A percentile compares a stretch with the other conserved stretches of the same genome.
These are phyloP conservation scores for Dascyllus trimaculatus DNA, from an alignment of 2,113 vertebrate genomes.

Conservation along the genomic window DNA sequence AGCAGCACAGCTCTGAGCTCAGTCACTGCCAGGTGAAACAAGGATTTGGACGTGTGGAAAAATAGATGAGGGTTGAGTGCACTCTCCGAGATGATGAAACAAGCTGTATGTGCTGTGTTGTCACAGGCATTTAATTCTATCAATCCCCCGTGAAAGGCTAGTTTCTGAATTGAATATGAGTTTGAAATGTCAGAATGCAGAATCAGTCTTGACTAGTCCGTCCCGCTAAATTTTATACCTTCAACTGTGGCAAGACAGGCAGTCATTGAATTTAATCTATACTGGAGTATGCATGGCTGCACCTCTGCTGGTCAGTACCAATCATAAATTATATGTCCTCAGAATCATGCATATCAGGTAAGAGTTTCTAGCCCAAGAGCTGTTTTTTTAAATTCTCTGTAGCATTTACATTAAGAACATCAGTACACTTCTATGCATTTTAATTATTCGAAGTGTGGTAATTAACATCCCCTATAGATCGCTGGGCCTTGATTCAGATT, in stretches of 20 bases:
- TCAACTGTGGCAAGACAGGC: background rate
- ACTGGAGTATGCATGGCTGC: background rate
- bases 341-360: background rate
- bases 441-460: conserved; percentile 47
- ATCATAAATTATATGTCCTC: background rate
- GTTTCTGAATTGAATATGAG: conserved; percentile 23
- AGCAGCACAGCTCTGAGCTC: conserved; percentile 50
- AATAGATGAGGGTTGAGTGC: conserved; percentile 40
- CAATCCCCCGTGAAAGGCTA: conserved; percentile 10
- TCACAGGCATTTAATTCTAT: conserved; percentile 41
- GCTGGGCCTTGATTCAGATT: conserved; percentile 37
- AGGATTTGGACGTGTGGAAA: background rate
- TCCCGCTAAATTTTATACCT: conserved; percentile 3
- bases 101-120: conserved; percentile 22
- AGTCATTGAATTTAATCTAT: conserved; percentile 11
- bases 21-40: conserved; percentile 66
- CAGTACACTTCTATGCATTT: conserved; percentile 27
- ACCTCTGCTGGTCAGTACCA: background rate
- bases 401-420: conserved; percentile 24
- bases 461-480: conserved; percentile 50
- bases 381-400: background rate
- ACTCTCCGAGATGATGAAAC: conserved; percentile 43
- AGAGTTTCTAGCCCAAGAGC: background rate
- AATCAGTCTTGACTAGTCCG: conserved; percentile 8
- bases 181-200: conserved; percentile 18